Percentiles rank a stretch among this genome's conserved stretches.
Conservation (phyloP, 2,888 invertebrate genomes). For the Hydroisotoma schaefferi region DNA sequence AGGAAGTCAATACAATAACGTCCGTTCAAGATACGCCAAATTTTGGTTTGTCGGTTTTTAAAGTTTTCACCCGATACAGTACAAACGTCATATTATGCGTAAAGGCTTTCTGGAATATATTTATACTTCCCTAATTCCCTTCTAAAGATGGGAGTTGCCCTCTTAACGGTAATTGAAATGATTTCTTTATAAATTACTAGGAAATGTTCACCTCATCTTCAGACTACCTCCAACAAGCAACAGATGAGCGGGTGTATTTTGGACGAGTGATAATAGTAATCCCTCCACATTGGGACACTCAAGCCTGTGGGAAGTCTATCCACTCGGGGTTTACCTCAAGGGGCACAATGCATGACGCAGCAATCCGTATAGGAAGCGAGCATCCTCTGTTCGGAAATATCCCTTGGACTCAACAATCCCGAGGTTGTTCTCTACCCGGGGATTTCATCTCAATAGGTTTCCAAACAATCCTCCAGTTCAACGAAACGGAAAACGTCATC, state of each 20-base stretch:
- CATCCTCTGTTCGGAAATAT: slow-evolving; percentile 57
- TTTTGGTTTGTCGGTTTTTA: too few relatives aligned
- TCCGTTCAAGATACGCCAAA: too few relatives aligned
- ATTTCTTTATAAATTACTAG: slow-evolving; percentile 53
- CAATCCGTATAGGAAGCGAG: slow-evolving; percentile 57
- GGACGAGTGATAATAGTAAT: slow-evolving; percentile 60
- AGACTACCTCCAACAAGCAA: slow-evolving; percentile 58
- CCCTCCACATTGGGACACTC: slow-evolving; percentile 59
- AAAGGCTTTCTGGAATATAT: too few relatives aligned
- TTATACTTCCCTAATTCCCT: not conserved
- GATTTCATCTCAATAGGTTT: slow-evolving; percentile 58
- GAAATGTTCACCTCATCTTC: slow-evolving; percentile 59
- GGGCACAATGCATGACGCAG: slow-evolving; percentile 54
- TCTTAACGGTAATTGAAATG: slow-evolving; percentile 21
- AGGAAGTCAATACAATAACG: too few relatives aligned
- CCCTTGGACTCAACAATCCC: slow-evolving; percentile 62
- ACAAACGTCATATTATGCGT: too few relatives aligned
- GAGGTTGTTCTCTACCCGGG: slow-evolving; percentile 60
- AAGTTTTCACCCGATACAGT: too few relatives aligned
- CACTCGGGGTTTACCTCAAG: slow-evolving; percentile 55
- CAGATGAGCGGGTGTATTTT: slow-evolving; percentile 60
- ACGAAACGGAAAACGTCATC: slow-evolving; percentile 46
- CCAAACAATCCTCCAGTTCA: slow-evolving; percentile 46
- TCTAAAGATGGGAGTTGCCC: too few relatives aligned
- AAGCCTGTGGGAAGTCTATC: slow-evolving; percentile 45